These are phyloP conservation scores for Drosophila flavopinicola DNA, from an alignment of 2,888 invertebrate genomes.

Conservation along the genomic window DNA sequence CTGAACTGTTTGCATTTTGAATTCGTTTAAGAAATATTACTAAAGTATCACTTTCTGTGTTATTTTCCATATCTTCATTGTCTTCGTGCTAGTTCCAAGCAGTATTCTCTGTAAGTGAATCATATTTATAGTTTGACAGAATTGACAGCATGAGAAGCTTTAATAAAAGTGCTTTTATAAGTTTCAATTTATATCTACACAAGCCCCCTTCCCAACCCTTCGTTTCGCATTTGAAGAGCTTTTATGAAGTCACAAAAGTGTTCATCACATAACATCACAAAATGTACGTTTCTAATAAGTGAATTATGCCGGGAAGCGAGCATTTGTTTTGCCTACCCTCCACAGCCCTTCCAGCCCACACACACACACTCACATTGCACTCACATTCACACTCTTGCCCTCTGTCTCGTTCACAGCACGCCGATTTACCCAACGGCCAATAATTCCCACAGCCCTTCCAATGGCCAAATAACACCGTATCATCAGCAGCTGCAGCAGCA, in stretches of 20 bases:
- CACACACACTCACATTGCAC: constrained; percentile 19
- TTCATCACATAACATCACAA: constrained; percentile 33
- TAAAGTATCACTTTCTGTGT: no score
- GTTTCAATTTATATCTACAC: background rate
- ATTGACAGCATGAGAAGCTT: background rate
- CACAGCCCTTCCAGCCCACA: constrained; percentile 7
- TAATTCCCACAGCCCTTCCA: constrained; percentile 79
- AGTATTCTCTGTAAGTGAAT: no score
- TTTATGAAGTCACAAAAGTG: constrained; percentile 18
- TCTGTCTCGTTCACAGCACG: constrained; percentile 63
- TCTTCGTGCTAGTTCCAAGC: no score
- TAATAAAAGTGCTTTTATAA: background rate
- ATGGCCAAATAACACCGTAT: constrained; percentile 79
- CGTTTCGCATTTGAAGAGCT: background rate
- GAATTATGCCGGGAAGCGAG: constrained; percentile 31
- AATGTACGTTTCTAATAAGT: constrained; percentile 28
- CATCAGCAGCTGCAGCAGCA: constrained; percentile 62
- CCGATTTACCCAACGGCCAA: constrained; percentile 80
- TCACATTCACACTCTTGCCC: constrained; percentile 27
- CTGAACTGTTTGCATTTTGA: background rate
- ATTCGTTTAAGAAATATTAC: background rate
- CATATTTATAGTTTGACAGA: background rate
- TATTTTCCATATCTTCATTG: no score
- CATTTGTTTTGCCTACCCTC: constrained; percentile 7
- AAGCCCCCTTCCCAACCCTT: background rate